A percentile compares a stretch with the other conserved stretches of the same genome.
phyloP scores from a whole-genome alignment of 2,888 invertebrate species.

The Apamea sordens region DNA sequence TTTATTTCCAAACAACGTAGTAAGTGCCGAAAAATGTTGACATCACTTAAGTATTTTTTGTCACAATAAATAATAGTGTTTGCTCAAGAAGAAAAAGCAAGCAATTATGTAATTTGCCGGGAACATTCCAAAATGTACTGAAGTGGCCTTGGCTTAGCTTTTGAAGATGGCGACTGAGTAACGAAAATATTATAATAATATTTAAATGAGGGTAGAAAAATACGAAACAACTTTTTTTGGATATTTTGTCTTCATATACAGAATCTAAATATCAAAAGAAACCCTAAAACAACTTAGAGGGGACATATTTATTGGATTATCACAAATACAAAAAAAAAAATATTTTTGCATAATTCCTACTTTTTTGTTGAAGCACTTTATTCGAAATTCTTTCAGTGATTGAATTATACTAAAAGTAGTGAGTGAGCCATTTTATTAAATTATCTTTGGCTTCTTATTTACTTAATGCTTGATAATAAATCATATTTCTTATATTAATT shows the following conservation, averaged over 20 bases:
- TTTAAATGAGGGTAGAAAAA: constrained; percentile 1
- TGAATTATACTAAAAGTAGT: constrained; percentile 24
- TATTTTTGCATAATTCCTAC: not conserved
- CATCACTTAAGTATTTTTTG: not conserved
- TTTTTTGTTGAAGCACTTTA: constrained; percentile 33
- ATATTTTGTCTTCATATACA: too few relatives aligned
- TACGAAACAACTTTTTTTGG: rapidly evolving
- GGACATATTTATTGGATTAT: constrained; percentile 17
- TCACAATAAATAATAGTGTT: constrained; percentile 29
- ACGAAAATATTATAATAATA: constrained; percentile 13
- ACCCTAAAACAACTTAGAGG: not conserved
- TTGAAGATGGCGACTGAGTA: not conserved
- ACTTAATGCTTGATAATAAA: constrained; percentile 8
- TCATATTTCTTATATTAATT: not conserved
- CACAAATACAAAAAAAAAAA: not conserved
- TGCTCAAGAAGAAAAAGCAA: constrained; percentile 29
- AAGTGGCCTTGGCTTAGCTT: constrained; percentile 13
- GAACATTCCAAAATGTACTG: constrained; percentile 20
- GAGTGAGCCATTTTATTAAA: constrained; percentile 17
- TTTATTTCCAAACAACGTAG: not conserved
- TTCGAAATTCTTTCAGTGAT: constrained; percentile 31
- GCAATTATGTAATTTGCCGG: constrained; percentile 24
- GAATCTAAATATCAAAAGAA: constrained; percentile 30
- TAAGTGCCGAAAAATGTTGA: constrained; percentile 10
- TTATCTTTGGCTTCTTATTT: constrained; percentile 17